Percentiles rank a stretch among this genome's conserved stretches.
Evolutionary conservation across 2,113 vertebrate species (phyloP).

Genomic region (Eretmochelys imbricata): DNA sequence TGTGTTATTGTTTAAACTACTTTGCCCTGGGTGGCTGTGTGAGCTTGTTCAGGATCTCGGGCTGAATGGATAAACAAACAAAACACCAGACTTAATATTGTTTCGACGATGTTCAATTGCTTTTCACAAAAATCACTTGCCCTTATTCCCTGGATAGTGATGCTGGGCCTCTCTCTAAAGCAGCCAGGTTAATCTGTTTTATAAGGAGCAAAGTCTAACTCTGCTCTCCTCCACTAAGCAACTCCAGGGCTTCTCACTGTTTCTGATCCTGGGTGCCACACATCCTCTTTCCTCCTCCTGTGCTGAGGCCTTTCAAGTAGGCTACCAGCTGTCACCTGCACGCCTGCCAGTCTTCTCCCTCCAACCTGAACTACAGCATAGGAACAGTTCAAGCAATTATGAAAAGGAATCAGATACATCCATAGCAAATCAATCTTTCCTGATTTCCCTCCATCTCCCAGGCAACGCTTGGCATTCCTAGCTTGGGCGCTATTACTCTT

Average conservation of each 20-base stretch:
- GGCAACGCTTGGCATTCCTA: fast-evolving
- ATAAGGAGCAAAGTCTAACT: not conserved
- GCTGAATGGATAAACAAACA: not conserved
- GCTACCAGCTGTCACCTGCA: not conserved
- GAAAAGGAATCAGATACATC: not conserved
- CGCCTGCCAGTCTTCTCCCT: not conserved
- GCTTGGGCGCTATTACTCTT: not conserved
- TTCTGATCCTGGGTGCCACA: not conserved
- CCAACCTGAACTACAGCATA: not conserved
- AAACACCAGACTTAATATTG: not conserved
- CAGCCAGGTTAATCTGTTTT: not conserved
- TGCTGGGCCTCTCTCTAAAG: not conserved
- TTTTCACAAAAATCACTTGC: not conserved
- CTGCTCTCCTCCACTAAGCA: not conserved
- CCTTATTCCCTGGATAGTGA: not conserved
- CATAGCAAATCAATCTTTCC: not conserved
- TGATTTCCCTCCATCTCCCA: not conserved
- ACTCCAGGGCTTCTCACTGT: not conserved
- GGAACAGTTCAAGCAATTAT: conserved; percentile 11
- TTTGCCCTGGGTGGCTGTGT: not conserved
- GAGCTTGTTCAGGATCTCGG: not conserved
- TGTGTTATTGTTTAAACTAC: not conserved
- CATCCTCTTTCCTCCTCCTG: not conserved
- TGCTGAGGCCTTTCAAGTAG: not conserved
- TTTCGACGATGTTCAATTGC: not conserved